phyloP scores from a whole-genome alignment of 2,888 invertebrate genomes.

The Andrena marginata region DNA sequence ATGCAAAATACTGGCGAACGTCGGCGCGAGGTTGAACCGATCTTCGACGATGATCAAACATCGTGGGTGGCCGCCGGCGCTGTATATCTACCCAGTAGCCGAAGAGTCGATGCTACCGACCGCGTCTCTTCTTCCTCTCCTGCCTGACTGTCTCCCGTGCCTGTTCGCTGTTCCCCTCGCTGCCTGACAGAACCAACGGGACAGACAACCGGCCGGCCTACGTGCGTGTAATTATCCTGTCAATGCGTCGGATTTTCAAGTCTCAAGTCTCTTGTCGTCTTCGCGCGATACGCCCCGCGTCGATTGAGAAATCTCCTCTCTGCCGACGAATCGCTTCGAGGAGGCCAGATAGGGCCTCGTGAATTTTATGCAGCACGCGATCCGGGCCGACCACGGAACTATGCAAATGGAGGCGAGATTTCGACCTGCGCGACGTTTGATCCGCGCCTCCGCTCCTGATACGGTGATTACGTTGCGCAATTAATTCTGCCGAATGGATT shows the following conservation, averaged over 20 bases:
- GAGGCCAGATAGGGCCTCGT: background rate
- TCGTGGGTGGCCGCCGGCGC: conserved; percentile 67
- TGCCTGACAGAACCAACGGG: conserved; percentile 52
- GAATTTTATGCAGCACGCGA: conserved; percentile 50
- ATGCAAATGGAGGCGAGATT: conserved; percentile 45
- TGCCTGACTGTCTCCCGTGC: conserved; percentile 15
- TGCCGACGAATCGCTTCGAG: conserved; percentile 49
- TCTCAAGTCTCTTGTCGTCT: conserved; percentile 53
- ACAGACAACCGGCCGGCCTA: conserved; percentile 66
- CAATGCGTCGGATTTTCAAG: conserved; percentile 76
- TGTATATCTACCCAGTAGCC: conserved; percentile 64
- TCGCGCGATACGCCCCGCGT: conserved; percentile 66
- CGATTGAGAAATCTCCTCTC: conserved; percentile 65
- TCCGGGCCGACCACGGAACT: conserved; percentile 31
- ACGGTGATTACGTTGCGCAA: conserved; percentile 19
- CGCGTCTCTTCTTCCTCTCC: conserved; percentile 37
- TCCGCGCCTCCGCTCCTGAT: conserved; percentile 13
- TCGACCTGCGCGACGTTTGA: background rate
- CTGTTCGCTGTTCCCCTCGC: conserved; percentile 10
- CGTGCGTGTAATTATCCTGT: conserved; percentile 79
- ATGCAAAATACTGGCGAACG: conserved; percentile 66
- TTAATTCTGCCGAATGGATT: conserved; percentile 19
- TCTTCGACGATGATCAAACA: conserved; percentile 63
- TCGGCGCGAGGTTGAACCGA: conserved; percentile 65
- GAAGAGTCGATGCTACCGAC: conserved; percentile 61